Evolutionary conservation across 2,888 invertebrate genomes (phyloP), one percentile per base, ranked within the genome.

Genomic region (Eubasilissa splendida): DNA sequence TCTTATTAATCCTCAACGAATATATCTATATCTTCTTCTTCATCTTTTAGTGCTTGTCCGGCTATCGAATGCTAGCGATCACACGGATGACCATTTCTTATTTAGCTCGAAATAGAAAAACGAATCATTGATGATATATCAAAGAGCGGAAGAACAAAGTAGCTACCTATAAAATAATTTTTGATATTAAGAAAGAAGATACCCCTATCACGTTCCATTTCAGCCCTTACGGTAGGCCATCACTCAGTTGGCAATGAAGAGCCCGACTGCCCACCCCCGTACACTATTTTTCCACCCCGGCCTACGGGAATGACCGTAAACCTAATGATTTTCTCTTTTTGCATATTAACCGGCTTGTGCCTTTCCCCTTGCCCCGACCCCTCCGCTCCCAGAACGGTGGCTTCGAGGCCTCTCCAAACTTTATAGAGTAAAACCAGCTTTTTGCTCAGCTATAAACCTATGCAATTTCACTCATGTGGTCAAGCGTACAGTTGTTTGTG

Each of bases 251-350:
- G 68, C 60, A 60, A 58, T 71, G 74, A 59, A 77, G 81, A 79
- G 79, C 65, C 59, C 33, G 59, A 63, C 70, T 22, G 22, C 70
- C 71, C 71, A n/a, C 54, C 59, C 33, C 31, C 52, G 54, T 33
- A 42, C 68, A 56, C 68, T 65, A 52, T 22, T 22, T 71, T 33
- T 70, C 52, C 76, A 56, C 11, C 59, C 66, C 79, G 73, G 66
- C 82, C 50, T 63, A 22, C 22, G 22, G 81, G 80, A 83, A 79
- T 82, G 83, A 82, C 82, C 82, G 82, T 80, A 79, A 82, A 79
- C 80, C 82, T 80, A 82, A 83, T 82, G 83, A 83, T 83, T 83
- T 83, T 82, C 77, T 79, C 82, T 79, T 82, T 83, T 81, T 82
- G 82, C 81, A 77, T 79, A 83, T 82, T 79, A 80, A 81, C 83